Percentiles rank a stretch among this genome's conserved stretches.
These are phyloP conservation scores for Cygnus buccinator DNA, from an alignment of 2,113 vertebrate species.

Conservation along the genomic window DNA sequence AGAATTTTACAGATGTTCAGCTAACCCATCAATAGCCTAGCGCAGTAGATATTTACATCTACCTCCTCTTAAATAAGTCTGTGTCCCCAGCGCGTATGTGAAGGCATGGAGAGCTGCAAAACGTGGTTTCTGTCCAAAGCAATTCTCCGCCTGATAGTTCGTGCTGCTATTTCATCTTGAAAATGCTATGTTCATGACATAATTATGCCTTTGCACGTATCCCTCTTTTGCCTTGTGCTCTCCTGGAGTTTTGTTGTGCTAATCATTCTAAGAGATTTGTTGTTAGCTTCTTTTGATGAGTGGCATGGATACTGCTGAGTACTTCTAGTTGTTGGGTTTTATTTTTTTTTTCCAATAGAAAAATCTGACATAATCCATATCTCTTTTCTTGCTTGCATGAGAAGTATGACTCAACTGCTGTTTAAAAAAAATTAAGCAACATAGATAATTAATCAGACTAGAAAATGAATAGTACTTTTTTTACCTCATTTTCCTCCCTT, in stretches of 20 bases:
- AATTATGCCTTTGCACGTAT: neutral
- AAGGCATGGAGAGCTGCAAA: neutral
- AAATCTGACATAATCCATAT: neutral
- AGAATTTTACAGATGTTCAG: neutral
- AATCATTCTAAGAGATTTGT: constrained; percentile 1
- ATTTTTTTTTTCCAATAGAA: neutral
- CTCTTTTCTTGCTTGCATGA: neutral
- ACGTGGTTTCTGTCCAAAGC: neutral
- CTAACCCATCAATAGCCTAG: neutral
- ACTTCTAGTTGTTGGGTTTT: neutral
- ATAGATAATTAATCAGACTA: neutral
- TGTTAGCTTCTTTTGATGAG: constrained; percentile 39
- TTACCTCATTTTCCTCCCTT: neutral
- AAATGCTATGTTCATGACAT: neutral
- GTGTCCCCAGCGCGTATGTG: neutral
- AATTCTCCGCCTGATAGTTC: neutral
- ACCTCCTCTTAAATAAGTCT: neutral
- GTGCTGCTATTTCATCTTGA: neutral
- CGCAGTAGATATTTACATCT: neutral
- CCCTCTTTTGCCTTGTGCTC: neutral
- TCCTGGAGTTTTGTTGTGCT: constrained; percentile 21
- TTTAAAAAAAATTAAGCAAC: neutral
- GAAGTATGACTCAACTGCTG: neutral
- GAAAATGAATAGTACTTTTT: neutral
- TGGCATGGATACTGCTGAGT: neutral